Evolutionary conservation across 2,797 vertebrate genomes (phyloP).

Genomic region (Arrhamphus sclerolepis): DNA sequence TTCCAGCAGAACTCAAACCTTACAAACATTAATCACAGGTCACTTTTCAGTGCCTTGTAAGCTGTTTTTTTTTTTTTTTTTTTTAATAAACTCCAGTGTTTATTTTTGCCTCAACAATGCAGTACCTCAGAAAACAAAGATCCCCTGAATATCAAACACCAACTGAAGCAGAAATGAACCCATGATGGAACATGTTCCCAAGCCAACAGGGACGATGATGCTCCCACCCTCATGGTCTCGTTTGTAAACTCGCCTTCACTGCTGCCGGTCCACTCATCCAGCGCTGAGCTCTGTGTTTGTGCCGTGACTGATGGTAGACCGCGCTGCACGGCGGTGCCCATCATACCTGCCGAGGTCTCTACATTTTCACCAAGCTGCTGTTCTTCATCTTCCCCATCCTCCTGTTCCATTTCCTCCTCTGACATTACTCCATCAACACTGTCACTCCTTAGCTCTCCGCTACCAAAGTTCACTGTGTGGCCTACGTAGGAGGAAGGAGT

Average conservation of each 20-base stretch:
- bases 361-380: conserved; percentile 12
- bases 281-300: conserved; percentile 57
- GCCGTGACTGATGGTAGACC: conserved; percentile 1
- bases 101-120: too few relatives aligned
- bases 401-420: conserved; percentile 34
- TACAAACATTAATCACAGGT: too few relatives aligned
- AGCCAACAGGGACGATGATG: not conserved
- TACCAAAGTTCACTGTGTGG: conserved; percentile 1
- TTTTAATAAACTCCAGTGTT: too few relatives aligned
- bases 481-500: conserved; percentile 18
- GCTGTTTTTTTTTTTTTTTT: too few relatives aligned
- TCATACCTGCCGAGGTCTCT: conserved; percentile 4
- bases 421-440: conserved; percentile 20
- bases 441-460: conserved; percentile 6
- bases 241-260: conserved; percentile 56
- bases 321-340: conserved; percentile 25
- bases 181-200: too few relatives aligned
- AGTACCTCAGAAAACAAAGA: too few relatives aligned
- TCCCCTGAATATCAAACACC: too few relatives aligned
- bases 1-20: too few relatives aligned
- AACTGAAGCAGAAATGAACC: too few relatives aligned
- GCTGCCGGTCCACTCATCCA: conserved; percentile 35
- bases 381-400: conserved; percentile 27
- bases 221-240: not conserved
- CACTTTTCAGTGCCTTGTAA: too few relatives aligned